Conservation (phyloP, 2,797 vertebrate species). For the Echiichthys vipera region DNA sequence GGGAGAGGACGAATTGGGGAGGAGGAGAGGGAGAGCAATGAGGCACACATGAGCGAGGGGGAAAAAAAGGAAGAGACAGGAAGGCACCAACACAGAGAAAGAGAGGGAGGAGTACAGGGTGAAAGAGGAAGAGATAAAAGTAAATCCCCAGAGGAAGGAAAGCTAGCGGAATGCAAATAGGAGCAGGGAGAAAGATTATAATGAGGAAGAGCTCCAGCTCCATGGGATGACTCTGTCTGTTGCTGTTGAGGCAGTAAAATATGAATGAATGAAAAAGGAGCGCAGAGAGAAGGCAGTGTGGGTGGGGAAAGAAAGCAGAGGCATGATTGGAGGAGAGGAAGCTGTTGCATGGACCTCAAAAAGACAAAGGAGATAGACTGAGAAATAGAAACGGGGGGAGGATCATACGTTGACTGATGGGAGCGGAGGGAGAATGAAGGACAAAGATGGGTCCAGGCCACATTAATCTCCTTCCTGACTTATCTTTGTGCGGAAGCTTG, state of each 20-base stretch:
- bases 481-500: slow-evolving; percentile 12
- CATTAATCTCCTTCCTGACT: slow-evolving; percentile 44
- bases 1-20: slow-evolving; percentile 49
- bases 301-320: slow-evolving; percentile 63
- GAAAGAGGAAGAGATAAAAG: slow-evolving; percentile 70
- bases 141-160: slow-evolving; percentile 58
- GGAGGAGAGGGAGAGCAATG: slow-evolving; percentile 55
- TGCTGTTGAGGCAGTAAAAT: slow-evolving; percentile 70
- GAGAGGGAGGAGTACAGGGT: slow-evolving; percentile 49
- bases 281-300: slow-evolving; percentile 46
- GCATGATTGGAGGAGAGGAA: slow-evolving; percentile 63
- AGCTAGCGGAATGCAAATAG: slow-evolving; percentile 75
- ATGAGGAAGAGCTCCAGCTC: slow-evolving; percentile 45
- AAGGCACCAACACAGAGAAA: slow-evolving; percentile 51
- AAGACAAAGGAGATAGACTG: slow-evolving; percentile 60
- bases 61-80: slow-evolving; percentile 44
- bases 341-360: slow-evolving; percentile 46
- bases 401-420: slow-evolving; percentile 30
- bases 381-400: slow-evolving; percentile 27
- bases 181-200: slow-evolving; percentile 37
- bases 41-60: slow-evolving; percentile 41
- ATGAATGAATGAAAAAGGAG: slow-evolving; percentile 76
- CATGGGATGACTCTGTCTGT: slow-evolving; percentile 24
- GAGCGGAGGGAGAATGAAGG: slow-evolving; percentile 21
- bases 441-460: slow-evolving; percentile 46